Evolutionary conservation across 2,888 invertebrate species (phyloP).

Genomic region (Metopia argyrocephala): DNA sequence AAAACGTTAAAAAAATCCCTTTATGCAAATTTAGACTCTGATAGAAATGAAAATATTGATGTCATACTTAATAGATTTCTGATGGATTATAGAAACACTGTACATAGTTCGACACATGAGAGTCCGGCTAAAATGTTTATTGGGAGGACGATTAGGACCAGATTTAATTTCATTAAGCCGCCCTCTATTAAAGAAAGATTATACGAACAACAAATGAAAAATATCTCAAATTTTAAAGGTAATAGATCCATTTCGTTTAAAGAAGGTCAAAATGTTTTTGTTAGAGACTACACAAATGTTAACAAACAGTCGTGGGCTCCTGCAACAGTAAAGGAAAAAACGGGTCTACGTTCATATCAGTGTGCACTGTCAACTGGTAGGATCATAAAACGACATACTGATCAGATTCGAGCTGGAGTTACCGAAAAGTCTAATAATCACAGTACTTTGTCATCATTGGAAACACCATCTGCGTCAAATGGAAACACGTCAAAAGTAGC

Average conservation of each 20-base stretch:
- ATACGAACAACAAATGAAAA: conserved; percentile 26
- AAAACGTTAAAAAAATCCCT: neutral
- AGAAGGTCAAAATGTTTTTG: conserved; percentile 45
- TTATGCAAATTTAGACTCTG: neutral
- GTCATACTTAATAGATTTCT: neutral
- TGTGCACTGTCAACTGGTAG: conserved; percentile 38
- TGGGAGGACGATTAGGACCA: neutral
- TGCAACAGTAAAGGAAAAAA: conserved; percentile 37
- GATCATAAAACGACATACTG: conserved; percentile 48
- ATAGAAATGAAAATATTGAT: neutral
- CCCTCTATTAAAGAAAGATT: conserved; percentile 29
- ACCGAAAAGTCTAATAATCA: neutral
- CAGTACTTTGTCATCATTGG: too few species aligned
- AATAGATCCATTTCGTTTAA: conserved; percentile 13
- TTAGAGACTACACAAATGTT: conserved; percentile 33
- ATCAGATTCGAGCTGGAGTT: conserved; percentile 38
- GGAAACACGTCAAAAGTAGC: too few species aligned
- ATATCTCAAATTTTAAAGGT: conserved; percentile 31
- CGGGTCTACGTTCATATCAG: conserved; percentile 39
- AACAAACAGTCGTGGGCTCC: conserved; percentile 44
- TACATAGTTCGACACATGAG: neutral
- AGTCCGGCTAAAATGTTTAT: neutral
- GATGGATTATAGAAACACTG: too few species aligned
- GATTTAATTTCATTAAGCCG: conserved; percentile 31
- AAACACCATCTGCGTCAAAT: too few species aligned